Evolutionary conservation across 2,888 invertebrate genomes (phyloP), one percentile per base, ranked within the genome.

Genomic region (Athalia cordata): DNA sequence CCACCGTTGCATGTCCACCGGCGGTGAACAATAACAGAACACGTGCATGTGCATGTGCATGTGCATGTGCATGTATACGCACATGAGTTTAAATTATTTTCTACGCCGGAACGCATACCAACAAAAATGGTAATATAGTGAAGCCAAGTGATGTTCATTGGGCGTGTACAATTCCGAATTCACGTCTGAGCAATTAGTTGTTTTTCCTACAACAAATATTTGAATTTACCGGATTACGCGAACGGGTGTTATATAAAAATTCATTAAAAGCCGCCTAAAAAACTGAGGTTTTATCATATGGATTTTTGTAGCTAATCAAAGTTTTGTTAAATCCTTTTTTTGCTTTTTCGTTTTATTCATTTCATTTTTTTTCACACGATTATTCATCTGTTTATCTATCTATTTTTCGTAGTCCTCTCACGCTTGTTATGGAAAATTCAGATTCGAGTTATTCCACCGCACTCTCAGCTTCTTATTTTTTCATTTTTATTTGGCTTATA

Each of bases 121-220:
- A 55, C n/a, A 3, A 9, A 45, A n/a, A 59, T 8, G 4, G n/a
- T 3, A 1, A 11, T 47, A 7, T 59, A 72, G 52, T 68, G n/a
- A 52, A 29, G 55, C 52, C n/a, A 11, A 5, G 9, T 43, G 55
- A n/a, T 68, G 29, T 68, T 29, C 68, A 9, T 55, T 52, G 52
- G 52, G 55, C 55, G 55, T 68, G 29, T 29, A 29, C 29, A 29
- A 68, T 55, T 55, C 29, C 43, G 9, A 72, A 72, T 72, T 59
- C 59, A 47, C 57, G 47, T 45, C 57, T 57, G 59, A n/a, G 13
- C 49, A 57, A 72, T 72, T 57, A 45, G 72, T 45, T 72, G 59
- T 72, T 72, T 72, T 72, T 57, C 5, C 47, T 59, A 47, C 72
- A 72, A 72, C 72, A 72, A 72, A 72, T 59, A 72, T 72, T 72